Base-by-base conservation (phyloP, 1,140 invertebrate species). In the Plodia interpunctella region DNA sequence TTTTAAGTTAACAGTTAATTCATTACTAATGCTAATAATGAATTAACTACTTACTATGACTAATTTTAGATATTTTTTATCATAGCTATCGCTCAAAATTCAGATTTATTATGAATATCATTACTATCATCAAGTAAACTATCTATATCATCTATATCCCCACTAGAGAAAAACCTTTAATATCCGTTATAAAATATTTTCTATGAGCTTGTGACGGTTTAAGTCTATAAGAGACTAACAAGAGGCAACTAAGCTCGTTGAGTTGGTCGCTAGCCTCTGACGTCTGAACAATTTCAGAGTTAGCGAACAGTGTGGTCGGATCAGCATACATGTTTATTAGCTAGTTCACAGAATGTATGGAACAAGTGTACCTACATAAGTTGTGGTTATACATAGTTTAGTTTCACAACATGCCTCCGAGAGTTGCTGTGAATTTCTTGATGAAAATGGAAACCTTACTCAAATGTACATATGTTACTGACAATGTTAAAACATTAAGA, bases 291-390 rank as follows among this genome's bases (percentile, higher is more conserved):
- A 44, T 44, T 44, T 44, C 38, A 44, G 15, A 44, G 38, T 44
- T 44, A 15, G 15, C 15, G 15, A 44, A 44, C 38, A 44, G 5
- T 44, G 38, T 44, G 38, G 38, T 2, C 2, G 38, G 38, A 44
- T 44, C 38, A 44, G 38, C 38, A 44, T 44, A 44, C 38, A 15
- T 44, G 38, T 44, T 44, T 44, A 44, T 44, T 44, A 44, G 15
- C 38, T 44, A 10, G 15, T 44, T 2, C 10, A 44, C 3, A 32
- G 6, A 32, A 32, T 32, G 30, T 32, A 32, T 32, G 30, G 30
- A 32, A 32, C 30, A 32, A 32, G 30, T 28, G n/a, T 32, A 32
- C 6, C 8, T 32, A 32, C 11, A 32, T 1, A 9, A 32, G 30
- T 9, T 11, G 30, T 32, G 30, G 38, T 38, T 38, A 38, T 44